Evolutionary conservation across 2,797 vertebrate genomes (phyloP), one percentile per base, ranked within the genome.

Genomic region (Xenopus petersii): DNA sequence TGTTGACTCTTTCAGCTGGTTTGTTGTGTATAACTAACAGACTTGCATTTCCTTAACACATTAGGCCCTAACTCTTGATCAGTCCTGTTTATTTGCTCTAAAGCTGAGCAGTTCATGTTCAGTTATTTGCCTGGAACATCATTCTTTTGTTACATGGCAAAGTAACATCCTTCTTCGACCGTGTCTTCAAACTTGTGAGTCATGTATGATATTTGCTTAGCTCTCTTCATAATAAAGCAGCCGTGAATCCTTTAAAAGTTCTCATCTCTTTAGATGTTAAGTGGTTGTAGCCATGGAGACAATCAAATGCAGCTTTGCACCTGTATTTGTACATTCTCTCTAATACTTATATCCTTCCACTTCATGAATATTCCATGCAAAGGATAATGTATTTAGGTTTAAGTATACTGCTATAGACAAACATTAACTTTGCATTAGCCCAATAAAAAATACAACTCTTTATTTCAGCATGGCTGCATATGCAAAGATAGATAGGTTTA

Each of bases 191-290:
- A 78, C 26, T 64, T 70, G 30, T 74, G 76, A 73, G 66, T 42
- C 76, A 78, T 60, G 42, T 74, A 59, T 73, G 59, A 64, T 74
- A 74, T 79, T 79, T 79, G 76, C 62, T 79, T 51, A 79, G 55
- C 62, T 69, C 36, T 64, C 33, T 60, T 70, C 67, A 48, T 69
- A 58, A 76, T 17, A 73, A 68, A 66, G 60, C 74, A 49, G 51
- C 60, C 33, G 12, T 33, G 33, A 26, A 62, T 59, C 30, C 33
- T 72, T 73, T 4, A 64, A 17, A 64, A 62, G 48, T 48, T 68
- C 64, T 26, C 15, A 4, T 68, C 10, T 73, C 36, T 70, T 68
- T 13, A 79, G 47, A 66, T 66, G 26, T n/a, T 33, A 79, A 70
- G 54, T 59, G 46, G 26, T 64, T 59, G 75, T 78, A 70, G 36